These are phyloP conservation scores for Sciurus niger DNA, from an alignment of 2,113 vertebrate species.

Conservation along the genomic window DNA sequence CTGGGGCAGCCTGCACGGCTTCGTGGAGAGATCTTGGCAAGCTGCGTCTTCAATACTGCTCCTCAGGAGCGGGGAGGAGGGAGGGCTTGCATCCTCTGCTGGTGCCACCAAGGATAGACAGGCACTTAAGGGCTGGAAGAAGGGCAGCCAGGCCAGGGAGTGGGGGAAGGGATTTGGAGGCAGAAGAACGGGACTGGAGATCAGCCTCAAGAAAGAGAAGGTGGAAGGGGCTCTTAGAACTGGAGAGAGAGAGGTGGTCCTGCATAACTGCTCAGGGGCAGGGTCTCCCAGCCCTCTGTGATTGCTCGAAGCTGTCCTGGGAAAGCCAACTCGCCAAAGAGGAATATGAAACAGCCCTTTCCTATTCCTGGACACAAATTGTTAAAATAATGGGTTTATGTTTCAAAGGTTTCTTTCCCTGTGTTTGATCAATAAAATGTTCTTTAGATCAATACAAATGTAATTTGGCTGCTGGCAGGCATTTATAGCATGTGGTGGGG, in stretches of 20 bases:
- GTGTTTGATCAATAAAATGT: constrained; percentile 88
- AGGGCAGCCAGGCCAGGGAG: neutral
- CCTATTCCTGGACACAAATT: constrained; percentile 78
- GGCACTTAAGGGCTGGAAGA: neutral
- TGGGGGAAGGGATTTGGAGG: neutral
- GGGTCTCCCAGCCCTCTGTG: neutral
- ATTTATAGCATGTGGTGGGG: constrained; percentile 74
- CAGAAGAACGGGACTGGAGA: neutral
- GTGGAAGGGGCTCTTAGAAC: accelerated
- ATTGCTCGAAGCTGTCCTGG: neutral
- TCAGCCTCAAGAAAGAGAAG: neutral
- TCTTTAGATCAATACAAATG: constrained; percentile 88
- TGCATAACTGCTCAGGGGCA: accelerated
- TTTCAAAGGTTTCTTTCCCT: constrained; percentile 84
- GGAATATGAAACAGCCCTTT: constrained; percentile 35
- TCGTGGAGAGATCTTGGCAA: neutral
- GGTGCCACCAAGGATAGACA: neutral
- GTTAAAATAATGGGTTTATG: constrained; percentile 84
- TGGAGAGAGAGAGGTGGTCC: neutral
- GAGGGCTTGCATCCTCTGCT: neutral
- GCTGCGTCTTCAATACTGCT: neutral
- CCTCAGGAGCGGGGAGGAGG: neutral
- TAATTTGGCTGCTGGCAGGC: constrained; percentile 85
- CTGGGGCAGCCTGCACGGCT: neutral
- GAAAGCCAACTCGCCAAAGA: neutral